These are phyloP conservation scores for Empis stercorea DNA, from an alignment of 2,888 invertebrate genomes.

Conservation along the genomic window DNA sequence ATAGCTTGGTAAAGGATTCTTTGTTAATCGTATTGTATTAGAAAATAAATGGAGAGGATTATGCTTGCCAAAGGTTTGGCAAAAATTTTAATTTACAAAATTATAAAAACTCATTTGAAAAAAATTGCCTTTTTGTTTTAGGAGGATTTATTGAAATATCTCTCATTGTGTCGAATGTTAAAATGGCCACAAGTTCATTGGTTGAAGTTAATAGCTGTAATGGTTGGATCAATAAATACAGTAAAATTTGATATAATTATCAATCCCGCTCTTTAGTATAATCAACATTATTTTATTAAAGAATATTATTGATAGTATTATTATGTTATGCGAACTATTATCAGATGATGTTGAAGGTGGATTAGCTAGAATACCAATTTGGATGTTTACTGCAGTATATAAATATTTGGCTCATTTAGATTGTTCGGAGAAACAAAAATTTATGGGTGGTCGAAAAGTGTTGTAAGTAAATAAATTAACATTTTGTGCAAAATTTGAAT, in stretches of 20 bases:
- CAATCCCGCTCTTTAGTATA: too few species aligned
- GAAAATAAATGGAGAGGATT: slow-evolving; percentile 30
- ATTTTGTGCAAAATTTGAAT: too few species aligned
- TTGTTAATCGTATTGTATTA: slow-evolving; percentile 24
- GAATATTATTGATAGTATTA: slow-evolving; percentile 66
- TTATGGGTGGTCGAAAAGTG: slow-evolving; percentile 16
- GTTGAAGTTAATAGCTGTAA: slow-evolving; percentile 60
- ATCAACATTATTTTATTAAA: slow-evolving; percentile 29
- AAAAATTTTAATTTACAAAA: neutral
- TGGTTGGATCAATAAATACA: slow-evolving; percentile 53
- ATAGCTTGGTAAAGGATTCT: slow-evolving; percentile 24
- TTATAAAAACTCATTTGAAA: neutral
- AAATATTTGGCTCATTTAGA: slow-evolving; percentile 44
- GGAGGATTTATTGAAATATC: slow-evolving; percentile 41
- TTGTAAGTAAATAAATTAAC: slow-evolving; percentile 17
- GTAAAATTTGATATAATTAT: slow-evolving; percentile 28
- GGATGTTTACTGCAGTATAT: slow-evolving; percentile 49
- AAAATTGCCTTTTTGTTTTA: too few species aligned
- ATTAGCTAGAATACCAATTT: slow-evolving; percentile 55
- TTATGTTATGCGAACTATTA: slow-evolving; percentile 63
- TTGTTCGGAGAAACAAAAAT: slow-evolving; percentile 17
- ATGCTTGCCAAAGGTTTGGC: slow-evolving; percentile 22
- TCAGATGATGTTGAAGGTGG: slow-evolving; percentile 78
- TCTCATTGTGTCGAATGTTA: slow-evolving; percentile 49
- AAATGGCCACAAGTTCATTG: slow-evolving; percentile 45